Conservation (phyloP, 2,113 vertebrate species). For the Epinephelus lanceolatus region DNA sequence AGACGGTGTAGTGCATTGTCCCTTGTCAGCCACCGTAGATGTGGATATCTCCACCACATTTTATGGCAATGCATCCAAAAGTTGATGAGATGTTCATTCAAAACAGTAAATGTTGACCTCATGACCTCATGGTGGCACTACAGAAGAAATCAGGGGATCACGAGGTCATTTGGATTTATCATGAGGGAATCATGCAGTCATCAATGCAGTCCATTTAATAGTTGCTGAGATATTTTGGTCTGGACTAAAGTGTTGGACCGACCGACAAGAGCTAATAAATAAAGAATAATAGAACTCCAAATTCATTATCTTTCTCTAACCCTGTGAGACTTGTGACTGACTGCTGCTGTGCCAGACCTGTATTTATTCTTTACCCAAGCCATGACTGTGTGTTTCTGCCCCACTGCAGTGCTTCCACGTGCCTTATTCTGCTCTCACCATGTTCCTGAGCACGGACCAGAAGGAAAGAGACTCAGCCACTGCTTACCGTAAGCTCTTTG, state of each 20-base stretch:
- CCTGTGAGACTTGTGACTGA: not conserved
- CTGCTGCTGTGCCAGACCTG: not conserved
- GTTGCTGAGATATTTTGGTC: not conserved
- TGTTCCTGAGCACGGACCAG: slow-evolving; percentile 94
- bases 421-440: slow-evolving; percentile 96
- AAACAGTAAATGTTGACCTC: too few relatives aligned
- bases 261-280: not conserved
- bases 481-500: slow-evolving; percentile 90
- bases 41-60: too few relatives aligned
- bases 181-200: not conserved
- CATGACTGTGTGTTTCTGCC: slow-evolving; percentile 34
- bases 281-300: not conserved
- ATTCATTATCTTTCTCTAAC: not conserved
- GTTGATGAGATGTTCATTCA: too few relatives aligned
- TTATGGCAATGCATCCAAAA: too few relatives aligned
- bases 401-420: slow-evolving; percentile 92
- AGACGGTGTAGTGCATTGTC: too few relatives aligned
- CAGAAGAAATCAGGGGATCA: too few relatives aligned
- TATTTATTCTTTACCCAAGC: not conserved
- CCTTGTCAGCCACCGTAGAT: too few relatives aligned
- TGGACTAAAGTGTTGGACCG: not conserved
- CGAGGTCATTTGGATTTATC: not conserved
- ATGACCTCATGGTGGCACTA: too few relatives aligned
- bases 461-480: slow-evolving; percentile 95
- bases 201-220: not conserved